phyloP scores from a whole-genome alignment of 2,797 vertebrate genomes.

The Nasua narica region DNA sequence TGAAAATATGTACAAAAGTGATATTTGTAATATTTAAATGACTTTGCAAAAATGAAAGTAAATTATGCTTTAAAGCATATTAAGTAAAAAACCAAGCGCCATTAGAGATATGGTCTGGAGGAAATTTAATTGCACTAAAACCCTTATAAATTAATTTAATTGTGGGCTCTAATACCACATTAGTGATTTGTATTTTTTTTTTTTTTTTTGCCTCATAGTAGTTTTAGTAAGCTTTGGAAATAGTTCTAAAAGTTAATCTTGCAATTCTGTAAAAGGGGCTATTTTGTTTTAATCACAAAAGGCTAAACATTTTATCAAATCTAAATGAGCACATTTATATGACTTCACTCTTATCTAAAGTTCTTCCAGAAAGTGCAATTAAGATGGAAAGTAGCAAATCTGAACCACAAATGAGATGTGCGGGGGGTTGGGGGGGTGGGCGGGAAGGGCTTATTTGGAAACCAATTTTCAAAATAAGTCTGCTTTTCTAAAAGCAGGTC shows the following conservation, averaged over 20 bases:
- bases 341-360: not conserved
- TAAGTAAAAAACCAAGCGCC: constrained; percentile 61
- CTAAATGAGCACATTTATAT: constrained; percentile 15
- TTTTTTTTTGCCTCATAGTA: not conserved
- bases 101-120: constrained; percentile 70
- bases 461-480: not conserved
- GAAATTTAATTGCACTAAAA: constrained; percentile 79
- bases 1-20: constrained; percentile 72
- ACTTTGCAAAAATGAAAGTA: constrained; percentile 75
- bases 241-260: constrained; percentile 25
- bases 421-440: constrained; percentile 42
- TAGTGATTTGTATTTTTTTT: constrained; percentile 64
- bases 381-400: constrained; percentile 30
- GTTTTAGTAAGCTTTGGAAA: constrained; percentile 50
- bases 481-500: constrained; percentile 34
- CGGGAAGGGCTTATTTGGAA: constrained; percentile 39
- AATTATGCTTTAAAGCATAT: constrained; percentile 71
- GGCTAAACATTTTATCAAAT: constrained; percentile 54
- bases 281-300: constrained; percentile 12
- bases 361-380: constrained; percentile 25
- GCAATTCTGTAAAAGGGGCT: not conserved
- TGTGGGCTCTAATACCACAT: constrained; percentile 57
- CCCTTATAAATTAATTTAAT: constrained; percentile 76
- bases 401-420: not conserved
- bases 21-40: constrained; percentile 80